Base-by-base conservation (phyloP, 2,113 vertebrate species). In the Phoxinus phoxinus region DNA sequence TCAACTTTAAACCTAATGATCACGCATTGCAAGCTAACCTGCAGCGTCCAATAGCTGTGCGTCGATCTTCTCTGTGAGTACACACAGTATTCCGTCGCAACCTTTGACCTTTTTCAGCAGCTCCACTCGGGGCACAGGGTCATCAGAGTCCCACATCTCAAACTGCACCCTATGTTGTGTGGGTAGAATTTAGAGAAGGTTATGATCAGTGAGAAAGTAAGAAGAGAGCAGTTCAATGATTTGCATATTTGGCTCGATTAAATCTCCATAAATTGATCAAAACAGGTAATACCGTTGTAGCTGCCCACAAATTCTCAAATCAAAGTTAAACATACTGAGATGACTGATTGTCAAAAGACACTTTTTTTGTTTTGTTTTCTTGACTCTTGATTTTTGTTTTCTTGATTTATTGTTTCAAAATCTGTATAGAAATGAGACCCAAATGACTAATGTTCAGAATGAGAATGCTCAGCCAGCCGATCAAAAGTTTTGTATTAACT, bases 21-120 rank as follows among this genome's bases (percentile, higher is more conserved):
- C 9, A 21, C 19, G 23, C 8, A 32, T 51, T 32, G 12, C 4
- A 9, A 30, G 15, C 84, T 32, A 30, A 93, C 93, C 94, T 93
- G 94, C 95, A 69, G 93, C 90, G 10, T 94, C 93, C 74, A 93
- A 37, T 44, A 95, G 15, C 76, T 95, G 89, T 3, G 92, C 90
- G 76, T 96, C 95, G 48, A 91, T 94, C 92, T 94, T 95, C 90
- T 96, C 95, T 0, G 93, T 95, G 83, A 95, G 92, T 13, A 94
- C 92, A 10, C 90, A 96, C 53, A 95, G 88, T 61, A 95, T 88
- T 35, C 89, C 94, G 1, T 91, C 91, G 0, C 93, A 91, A 44
- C 93, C 93, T 87, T 91, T 93, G 83, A 95, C 94, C 85, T 89
- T 93, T 8, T 88, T 78, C n/a, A 96, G 91, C 59, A 95, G 90